Conservation (phyloP, 2,888 invertebrate species). For the Eutolmus rufibarbis region DNA sequence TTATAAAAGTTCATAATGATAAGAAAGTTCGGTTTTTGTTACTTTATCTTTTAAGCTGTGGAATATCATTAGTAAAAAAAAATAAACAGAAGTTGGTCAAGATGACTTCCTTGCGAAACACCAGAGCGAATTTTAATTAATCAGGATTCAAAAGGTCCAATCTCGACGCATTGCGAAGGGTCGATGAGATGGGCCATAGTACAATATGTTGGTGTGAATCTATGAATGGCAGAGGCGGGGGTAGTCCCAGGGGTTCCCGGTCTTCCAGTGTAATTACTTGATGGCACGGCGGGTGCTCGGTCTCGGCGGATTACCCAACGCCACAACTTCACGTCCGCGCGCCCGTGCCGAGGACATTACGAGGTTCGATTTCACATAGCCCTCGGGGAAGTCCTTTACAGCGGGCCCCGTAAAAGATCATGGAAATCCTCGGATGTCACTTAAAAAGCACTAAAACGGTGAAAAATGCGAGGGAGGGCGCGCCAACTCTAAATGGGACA, state of each 20-base stretch:
- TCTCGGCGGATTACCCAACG: not conserved
- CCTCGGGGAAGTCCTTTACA: constrained; percentile 38
- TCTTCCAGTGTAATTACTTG: not conserved
- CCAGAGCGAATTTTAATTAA: too few species aligned
- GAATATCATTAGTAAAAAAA: too few species aligned
- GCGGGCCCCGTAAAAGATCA: constrained; percentile 31
- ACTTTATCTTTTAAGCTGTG: too few species aligned
- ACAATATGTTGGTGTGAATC: not conserved
- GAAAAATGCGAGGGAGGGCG: constrained; percentile 7
- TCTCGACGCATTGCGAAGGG: too few species aligned
- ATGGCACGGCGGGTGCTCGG: not conserved
- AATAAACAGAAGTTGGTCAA: too few species aligned
- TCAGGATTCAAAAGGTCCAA: too few species aligned
- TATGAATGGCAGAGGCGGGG: not conserved
- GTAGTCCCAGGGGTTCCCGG: too few species aligned
- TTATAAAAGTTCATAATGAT: too few species aligned
- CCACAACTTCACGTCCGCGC: not conserved
- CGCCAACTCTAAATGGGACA: constrained; percentile 4
- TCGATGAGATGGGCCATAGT: too few species aligned
- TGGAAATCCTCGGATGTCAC: constrained; percentile 39
- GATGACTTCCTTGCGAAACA: too few species aligned
- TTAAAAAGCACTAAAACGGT: constrained; percentile 41
- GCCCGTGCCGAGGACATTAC: not conserved
- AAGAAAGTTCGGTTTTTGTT: too few species aligned
- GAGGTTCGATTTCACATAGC: not conserved